Base-by-base conservation (phyloP, 2,888 invertebrate species). In the Oeneis ivallda region DNA sequence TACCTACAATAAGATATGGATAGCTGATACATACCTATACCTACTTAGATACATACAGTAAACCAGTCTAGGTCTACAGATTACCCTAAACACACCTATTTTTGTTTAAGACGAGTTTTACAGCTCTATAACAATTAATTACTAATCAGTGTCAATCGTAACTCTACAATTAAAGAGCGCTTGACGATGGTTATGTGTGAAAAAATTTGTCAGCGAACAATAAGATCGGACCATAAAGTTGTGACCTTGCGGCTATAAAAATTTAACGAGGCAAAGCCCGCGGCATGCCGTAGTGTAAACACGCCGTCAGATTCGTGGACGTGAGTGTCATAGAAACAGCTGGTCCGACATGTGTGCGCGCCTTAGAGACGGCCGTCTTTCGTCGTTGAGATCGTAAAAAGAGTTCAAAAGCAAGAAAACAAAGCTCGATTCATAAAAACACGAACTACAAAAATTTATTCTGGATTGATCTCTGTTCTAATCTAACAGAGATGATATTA, bases 211-310 rank as follows among this genome's bases (percentile, higher is more conserved):
- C 83, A 79, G 85, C 84, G 82, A 89, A 91, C 91, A 90, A 91
- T 91, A 88, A 90, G 87, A 84, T 85, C 84, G 86, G 92, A 91
- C 92, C 92, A 92, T 92, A 92, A 92, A 92, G 83, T 82, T 86
- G 81, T 89, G 92, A 92, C 92, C 92, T 92, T 92, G 92, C 75
- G 86, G 92, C 85, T 84, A 92, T 92, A 92, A 92, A 92, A 92
- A 89, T 92, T 92, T 92, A 92, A 92, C 92, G 90, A 92, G 86
- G 84, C 79, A 80, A 56, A 83, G 82, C 82, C 83, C 82, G 86
- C 81, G 78, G 82, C 72, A 79, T 82, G 76, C 77, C 79, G 75
- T 83, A 83, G 82, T 86, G 83, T 81, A 81, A 86, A 82, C 85
- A 86, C 79, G 82, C 81, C 79, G 84, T 82, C 82, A 82, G 86